phyloP scores from a whole-genome alignment of 1,140 invertebrate genomes.

The Hyles euphorbiae region DNA sequence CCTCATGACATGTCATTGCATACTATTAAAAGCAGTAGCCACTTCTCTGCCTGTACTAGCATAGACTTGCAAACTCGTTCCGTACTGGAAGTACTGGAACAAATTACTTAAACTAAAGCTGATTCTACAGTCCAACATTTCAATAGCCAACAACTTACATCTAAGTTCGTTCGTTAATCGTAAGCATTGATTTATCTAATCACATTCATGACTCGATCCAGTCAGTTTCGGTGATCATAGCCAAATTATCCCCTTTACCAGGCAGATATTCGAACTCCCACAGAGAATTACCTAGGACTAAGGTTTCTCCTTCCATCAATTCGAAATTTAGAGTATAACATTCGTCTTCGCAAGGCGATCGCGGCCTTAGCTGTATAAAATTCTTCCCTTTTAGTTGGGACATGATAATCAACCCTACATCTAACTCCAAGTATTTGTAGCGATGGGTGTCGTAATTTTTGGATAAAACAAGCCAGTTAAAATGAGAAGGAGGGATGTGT shows the following conservation, averaged over 20 bases:
- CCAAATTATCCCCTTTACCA: conserved; percentile 82
- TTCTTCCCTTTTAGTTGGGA: conserved; percentile 84
- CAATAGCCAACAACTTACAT: background rate
- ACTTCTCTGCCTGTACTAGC: too few species aligned
- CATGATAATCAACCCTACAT: conserved; percentile 82
- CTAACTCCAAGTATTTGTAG: conserved; percentile 84
- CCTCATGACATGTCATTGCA: too few species aligned
- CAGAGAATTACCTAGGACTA: conserved; percentile 83
- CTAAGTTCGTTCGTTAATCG: background rate
- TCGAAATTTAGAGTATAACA: conserved; percentile 81
- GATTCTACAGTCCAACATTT: too few species aligned
- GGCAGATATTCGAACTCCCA: conserved; percentile 88
- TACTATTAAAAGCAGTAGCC: too few species aligned
- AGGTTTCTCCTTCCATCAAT: conserved; percentile 82
- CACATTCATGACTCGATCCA: conserved; percentile 77
- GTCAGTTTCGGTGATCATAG: conserved; percentile 85
- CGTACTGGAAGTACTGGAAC: too few species aligned
- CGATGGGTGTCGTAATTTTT: conserved; percentile 84
- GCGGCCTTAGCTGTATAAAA: conserved; percentile 79
- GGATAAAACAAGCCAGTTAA: conserved; percentile 89
- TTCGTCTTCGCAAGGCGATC: conserved; percentile 81
- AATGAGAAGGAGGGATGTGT: conserved; percentile 84
- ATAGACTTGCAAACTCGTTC: too few species aligned
- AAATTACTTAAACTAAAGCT: too few species aligned
- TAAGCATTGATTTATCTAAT: conserved; percentile 13